These are phyloP conservation scores for Eristalis tenax DNA, from an alignment of 2,888 invertebrate genomes.

Conservation along the genomic window DNA sequence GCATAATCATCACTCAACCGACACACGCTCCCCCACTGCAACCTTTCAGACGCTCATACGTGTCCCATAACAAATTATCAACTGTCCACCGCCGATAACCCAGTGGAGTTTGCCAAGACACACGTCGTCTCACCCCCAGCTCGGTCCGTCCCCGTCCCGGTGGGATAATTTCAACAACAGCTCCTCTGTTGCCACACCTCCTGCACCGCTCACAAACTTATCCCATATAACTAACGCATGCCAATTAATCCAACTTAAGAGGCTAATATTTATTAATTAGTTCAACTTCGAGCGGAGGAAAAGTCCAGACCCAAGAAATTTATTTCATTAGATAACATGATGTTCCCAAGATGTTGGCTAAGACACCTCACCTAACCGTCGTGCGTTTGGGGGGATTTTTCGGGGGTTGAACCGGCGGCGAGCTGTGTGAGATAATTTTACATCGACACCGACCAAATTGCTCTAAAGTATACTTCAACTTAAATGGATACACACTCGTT, in stretches of 20 bases:
- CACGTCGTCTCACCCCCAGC: neutral
- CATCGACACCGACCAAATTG: constrained; percentile 70
- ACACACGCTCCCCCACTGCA: constrained; percentile 4
- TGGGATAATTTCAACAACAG: constrained; percentile 63
- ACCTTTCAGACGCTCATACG: constrained; percentile 35
- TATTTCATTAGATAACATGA: constrained; percentile 72
- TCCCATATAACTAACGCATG: constrained; percentile 72
- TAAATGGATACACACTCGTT: constrained; percentile 48
- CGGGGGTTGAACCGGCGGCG: constrained; percentile 13
- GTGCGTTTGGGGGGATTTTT: neutral
- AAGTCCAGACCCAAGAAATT: constrained; percentile 71
- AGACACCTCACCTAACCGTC: constrained; percentile 68
- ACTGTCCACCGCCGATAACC: constrained; percentile 61
- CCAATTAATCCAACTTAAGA: constrained; percentile 73
- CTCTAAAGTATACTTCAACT: constrained; percentile 61
- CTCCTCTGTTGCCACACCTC: constrained; percentile 11
- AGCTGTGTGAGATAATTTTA: constrained; percentile 65
- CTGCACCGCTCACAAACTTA: constrained; percentile 49
- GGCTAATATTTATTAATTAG: constrained; percentile 74
- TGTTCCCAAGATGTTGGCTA: constrained; percentile 72
- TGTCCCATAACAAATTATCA: constrained; percentile 44
- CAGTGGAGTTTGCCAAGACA: neutral
- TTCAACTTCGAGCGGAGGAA: constrained; percentile 69
- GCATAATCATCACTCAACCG: constrained; percentile 36
- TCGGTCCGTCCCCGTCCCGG: constrained; percentile 16